A percentile compares a stretch with the other conserved stretches of the same genome.
Evolutionary conservation across 2,113 vertebrate genomes (phyloP).

Genomic region (Petroica traversi): DNA sequence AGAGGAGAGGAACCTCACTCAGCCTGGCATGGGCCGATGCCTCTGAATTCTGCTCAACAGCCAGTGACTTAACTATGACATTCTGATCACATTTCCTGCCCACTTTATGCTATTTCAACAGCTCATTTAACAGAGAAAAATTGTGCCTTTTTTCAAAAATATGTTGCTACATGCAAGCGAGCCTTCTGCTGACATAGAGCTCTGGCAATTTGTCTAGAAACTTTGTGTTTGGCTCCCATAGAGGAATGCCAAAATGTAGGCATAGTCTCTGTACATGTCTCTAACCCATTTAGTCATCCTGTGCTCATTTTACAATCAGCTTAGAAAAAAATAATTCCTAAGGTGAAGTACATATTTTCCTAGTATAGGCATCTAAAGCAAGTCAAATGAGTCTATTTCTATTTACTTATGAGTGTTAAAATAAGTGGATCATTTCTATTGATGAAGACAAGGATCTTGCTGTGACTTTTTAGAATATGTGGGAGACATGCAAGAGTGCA

Average conservation of each 20-base stretch:
- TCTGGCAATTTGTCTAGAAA: background rate
- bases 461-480: background rate
- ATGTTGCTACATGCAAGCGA: background rate
- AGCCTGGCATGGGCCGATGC: background rate
- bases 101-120: background rate
- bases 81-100: background rate
- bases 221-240: background rate
- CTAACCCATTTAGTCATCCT: background rate
- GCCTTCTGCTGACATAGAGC: background rate
- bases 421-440: background rate
- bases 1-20: accelerated
- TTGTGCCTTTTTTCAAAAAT: background rate
- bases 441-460: background rate
- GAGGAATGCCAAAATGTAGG: background rate
- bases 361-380: background rate
- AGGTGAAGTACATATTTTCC: background rate
- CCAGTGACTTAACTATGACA: background rate
- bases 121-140: background rate
- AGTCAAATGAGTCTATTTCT: background rate
- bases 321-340: background rate
- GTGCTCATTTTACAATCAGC: background rate
- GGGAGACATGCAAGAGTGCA: background rate
- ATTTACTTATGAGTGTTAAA: too few species aligned
- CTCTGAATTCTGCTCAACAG: background rate
- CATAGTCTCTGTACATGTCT: accelerated